A percentile compares a stretch with the other conserved stretches of the same genome.
Evolutionary conservation across 2,888 invertebrate species (phyloP).

Genomic region (Muschampia plurimacula): DNA sequence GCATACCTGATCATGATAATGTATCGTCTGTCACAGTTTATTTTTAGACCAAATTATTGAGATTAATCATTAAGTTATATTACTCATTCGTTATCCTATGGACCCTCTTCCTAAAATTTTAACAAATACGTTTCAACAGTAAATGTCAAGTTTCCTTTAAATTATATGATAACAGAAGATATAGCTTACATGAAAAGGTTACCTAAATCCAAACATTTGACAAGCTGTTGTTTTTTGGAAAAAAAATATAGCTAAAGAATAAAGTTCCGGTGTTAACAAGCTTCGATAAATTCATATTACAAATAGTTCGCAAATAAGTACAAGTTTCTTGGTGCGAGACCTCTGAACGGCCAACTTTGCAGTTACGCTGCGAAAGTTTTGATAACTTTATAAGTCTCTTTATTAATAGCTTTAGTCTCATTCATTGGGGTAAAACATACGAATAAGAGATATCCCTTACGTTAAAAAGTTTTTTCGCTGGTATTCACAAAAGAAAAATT

Average conservation of each 20-base stretch:
- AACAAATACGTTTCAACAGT: no score
- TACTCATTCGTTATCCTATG: background rate
- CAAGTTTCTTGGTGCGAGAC: slow-evolving; percentile 80
- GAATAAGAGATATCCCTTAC: slow-evolving; percentile 22
- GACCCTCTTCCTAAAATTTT: no score
- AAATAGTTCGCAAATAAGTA: slow-evolving; percentile 74
- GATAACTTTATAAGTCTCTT: slow-evolving; percentile 78
- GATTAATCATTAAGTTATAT: no score
- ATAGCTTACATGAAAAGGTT: no score
- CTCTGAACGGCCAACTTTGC: slow-evolving; percentile 66
- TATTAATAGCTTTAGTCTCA: slow-evolving; percentile 79
- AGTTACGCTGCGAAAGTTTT: slow-evolving; percentile 72
- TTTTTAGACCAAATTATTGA: background rate
- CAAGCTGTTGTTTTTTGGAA: background rate
- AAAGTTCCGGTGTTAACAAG: slow-evolving; percentile 53
- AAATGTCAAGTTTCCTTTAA: no score
- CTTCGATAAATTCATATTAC: slow-evolving; percentile 75
- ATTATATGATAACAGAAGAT: no score
- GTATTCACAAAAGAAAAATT: background rate
- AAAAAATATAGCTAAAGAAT: background rate
- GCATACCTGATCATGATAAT: background rate
- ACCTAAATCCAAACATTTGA: no score
- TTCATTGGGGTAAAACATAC: slow-evolving; percentile 48
- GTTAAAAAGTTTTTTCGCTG: slow-evolving; percentile 30
- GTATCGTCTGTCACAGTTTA: background rate